Base-by-base conservation (phyloP, 2,797 vertebrate species). In the Diplodus puntazzo region DNA sequence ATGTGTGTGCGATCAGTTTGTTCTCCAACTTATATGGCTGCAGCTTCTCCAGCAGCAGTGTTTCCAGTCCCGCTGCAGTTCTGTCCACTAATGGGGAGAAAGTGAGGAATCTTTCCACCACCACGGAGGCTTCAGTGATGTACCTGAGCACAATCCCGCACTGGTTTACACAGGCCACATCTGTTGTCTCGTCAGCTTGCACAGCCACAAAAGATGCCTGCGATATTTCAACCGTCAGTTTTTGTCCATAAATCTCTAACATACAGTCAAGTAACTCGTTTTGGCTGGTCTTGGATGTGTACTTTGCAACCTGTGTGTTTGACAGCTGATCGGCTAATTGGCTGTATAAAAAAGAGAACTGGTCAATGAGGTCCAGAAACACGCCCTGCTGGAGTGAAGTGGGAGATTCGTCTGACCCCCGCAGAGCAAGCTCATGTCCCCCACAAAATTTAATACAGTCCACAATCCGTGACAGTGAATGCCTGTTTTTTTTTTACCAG, bases 1-100 rank as follows among this genome's bases (percentile, higher is more conserved):
- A 48, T 4, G 45, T 77, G 30, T 65, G 75, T 17, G 30, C 2
- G 4, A 50, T 57, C 18, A 64, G 45, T 50, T 71, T 43, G 16
- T 63, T 67, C 39, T 72, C 48, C 43, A 55, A 6, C 46, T 59
- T 46, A 46, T 52, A 12, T 8, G 46, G 54, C 17, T 20, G 34
- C 16, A 50, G 13, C 0, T 60, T 60, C 11, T 48, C 46, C 46
- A 9, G 8, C 20, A 46, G 13, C 12, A 50, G 49, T n/a, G 20
- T 50, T 50, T 48, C 3, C 2, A 14, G 45, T 46, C 45, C 45
- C 45, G 27, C 27, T 0, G 14, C 11, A 48, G 8, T 17, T 18
- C 46, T 48, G 46, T 48, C 46, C 17, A 18, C 46, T 48, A 17
- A 48, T 1, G 46, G 46, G 3, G 17, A 48, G 17, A 48, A 48